phyloP scores from a whole-genome alignment of 2,797 vertebrate genomes.

The Pteronotus mesoamericanus region DNA sequence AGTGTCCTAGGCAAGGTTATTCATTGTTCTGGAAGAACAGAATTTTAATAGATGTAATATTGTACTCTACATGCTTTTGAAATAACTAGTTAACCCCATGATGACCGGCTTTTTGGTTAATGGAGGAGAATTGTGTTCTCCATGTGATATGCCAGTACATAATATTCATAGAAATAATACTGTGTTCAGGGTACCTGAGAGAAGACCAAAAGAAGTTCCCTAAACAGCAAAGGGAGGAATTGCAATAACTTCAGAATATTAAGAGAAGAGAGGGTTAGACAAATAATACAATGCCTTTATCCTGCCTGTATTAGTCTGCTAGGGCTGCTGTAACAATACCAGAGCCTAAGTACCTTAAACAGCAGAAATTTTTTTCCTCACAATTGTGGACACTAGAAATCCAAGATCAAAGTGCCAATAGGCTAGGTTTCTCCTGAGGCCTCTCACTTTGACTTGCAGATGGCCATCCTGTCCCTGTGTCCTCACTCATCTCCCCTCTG shows the following conservation, averaged over 20 bases:
- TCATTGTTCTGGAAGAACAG: neutral
- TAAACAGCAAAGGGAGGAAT: neutral
- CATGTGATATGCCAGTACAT: neutral
- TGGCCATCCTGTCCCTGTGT: neutral
- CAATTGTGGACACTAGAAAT: neutral
- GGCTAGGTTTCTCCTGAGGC: neutral
- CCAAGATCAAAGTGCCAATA: neutral
- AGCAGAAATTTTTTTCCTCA: neutral
- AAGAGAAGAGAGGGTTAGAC: neutral
- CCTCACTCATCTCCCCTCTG: neutral
- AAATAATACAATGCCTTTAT: neutral
- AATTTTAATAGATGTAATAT: neutral
- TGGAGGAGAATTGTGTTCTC: neutral
- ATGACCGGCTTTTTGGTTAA: neutral
- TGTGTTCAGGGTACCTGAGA: neutral
- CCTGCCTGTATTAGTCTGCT: neutral
- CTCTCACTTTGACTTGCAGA: neutral
- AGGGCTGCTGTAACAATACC: neutral
- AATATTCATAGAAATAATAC: conserved; percentile 1
- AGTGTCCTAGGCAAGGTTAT: neutral
- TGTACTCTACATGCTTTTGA: neutral
- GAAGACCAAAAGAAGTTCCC: neutral
- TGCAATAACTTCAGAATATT: neutral
- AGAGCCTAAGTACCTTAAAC: neutral
- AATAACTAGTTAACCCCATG: neutral